Evolutionary conservation across 2,113 vertebrate genomes (phyloP).

Genomic region (Stictonetta naevosa): DNA sequence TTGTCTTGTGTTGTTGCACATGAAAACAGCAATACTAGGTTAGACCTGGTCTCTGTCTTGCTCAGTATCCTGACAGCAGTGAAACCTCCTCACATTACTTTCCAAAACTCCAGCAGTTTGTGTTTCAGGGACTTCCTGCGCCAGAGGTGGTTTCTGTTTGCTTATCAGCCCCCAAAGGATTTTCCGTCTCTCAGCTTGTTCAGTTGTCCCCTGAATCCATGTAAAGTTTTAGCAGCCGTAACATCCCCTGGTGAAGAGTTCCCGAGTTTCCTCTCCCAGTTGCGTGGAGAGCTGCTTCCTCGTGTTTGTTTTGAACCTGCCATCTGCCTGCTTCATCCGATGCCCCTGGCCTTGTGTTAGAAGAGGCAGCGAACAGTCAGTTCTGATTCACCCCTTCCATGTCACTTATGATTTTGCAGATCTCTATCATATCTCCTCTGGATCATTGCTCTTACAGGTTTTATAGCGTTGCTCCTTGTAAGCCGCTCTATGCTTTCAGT

Average conservation of each 20-base stretch:
- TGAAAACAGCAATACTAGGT: background rate
- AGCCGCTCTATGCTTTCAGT: background rate
- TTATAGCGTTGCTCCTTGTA: background rate
- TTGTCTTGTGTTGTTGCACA: background rate
- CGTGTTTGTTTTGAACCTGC: slow-evolving; percentile 44
- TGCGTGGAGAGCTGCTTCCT: slow-evolving; percentile 38
- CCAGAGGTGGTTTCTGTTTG: slow-evolving; percentile 44
- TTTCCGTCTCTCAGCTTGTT: slow-evolving; percentile 35
- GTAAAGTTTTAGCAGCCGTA: slow-evolving; percentile 23
- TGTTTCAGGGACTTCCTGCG: slow-evolving; percentile 35
- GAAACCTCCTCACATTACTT: background rate
- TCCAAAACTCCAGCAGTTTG: slow-evolving; percentile 11
- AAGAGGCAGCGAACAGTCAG: slow-evolving; percentile 4
- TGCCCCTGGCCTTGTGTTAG: slow-evolving; percentile 6
- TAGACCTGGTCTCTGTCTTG: background rate
- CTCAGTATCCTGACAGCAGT: background rate
- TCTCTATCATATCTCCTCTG: background rate
- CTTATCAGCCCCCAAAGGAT: slow-evolving; percentile 26
- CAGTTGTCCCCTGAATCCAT: slow-evolving; percentile 47
- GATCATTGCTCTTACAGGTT: background rate
- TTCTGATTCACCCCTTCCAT: slow-evolving; percentile 43
- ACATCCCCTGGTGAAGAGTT: slow-evolving; percentile 7
- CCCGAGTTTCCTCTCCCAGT: slow-evolving; percentile 47
- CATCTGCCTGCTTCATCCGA: slow-evolving; percentile 49
- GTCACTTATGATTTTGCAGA: background rate